Base-by-base conservation (phyloP, 2,113 vertebrate genomes). In the Eleginops maclovinus region DNA sequence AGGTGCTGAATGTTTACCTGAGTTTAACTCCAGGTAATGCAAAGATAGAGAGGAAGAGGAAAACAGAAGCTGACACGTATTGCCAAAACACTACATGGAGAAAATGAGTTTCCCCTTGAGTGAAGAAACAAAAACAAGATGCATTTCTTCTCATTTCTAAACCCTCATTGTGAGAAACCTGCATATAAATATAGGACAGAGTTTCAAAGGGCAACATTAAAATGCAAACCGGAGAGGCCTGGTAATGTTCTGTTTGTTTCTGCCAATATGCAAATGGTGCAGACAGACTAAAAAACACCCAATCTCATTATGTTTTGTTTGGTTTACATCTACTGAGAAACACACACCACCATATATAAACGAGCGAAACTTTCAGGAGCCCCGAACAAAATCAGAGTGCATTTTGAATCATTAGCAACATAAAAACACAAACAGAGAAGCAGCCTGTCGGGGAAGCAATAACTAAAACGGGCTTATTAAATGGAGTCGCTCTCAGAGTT, bases 221-320 rank as follows among this genome's bases (percentile, higher is more conserved):
- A 86, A 91, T 90, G 54, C 85, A 90, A 91, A 88, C 61, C n/a
- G 10, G 44, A 80, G 46, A 63, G 64, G 81, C 70, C 53, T 87
- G 74, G 36, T 70, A 65, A 79, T 87, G 71, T 83, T 79, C 77
- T 77, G 82, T 89, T 90, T 90, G 81, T 84, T 89, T 22, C 58
- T 83, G 77, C 80, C 77, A 81, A 81, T 83, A 88, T 90, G 81
- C 77, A 87, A 89, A 93, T 88, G 41, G 19, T 55, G 86, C 43
- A 70, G 64, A 79, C 40, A 70, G 71, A 85, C 50, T 10, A 24
- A 56, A 72, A 75, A n/a, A 77, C 65, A 75, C 28, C 77, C 82
- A 73, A 51, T 87, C 82, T 93, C 87, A 90, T 92, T 89, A 90
- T 79, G 72, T 78, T 88, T 84, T 79, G 86, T 82, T 91, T 90